phyloP scores from a whole-genome alignment of 2,113 vertebrate species.

The Aepyceros melampus region DNA sequence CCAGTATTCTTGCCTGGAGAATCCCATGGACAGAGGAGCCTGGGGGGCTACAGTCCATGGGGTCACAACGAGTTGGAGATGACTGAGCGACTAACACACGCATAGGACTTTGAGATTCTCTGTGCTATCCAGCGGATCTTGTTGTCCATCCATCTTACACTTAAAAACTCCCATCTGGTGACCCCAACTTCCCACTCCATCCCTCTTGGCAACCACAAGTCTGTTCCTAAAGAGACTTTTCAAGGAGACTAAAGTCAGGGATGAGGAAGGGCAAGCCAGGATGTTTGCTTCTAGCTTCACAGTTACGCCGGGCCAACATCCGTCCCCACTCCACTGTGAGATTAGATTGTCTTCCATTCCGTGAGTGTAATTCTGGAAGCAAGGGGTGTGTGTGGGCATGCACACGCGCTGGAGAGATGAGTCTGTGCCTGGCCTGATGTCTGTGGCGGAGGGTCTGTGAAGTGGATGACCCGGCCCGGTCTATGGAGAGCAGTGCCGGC shows the following conservation, averaged over 20 bases:
- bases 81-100: background rate
- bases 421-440: background rate
- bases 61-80: background rate
- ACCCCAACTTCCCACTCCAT: background rate
- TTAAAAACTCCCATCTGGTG: background rate
- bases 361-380: background rate
- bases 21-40: background rate
- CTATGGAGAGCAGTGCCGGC: background rate
- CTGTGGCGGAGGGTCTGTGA: background rate
- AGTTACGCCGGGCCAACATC: background rate
- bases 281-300: background rate
- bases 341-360: background rate
- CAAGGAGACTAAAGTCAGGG: background rate
- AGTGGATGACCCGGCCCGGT: background rate
- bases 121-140: fast-evolving
- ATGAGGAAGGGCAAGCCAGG: background rate
- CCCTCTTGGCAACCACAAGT: background rate
- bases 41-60: background rate
- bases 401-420: background rate
- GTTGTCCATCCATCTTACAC: too few relatives aligned
- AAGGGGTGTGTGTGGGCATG: fast-evolving
- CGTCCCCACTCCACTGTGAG: background rate
- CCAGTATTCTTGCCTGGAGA: background rate
- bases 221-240: background rate
- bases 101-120: background rate